Percentiles rank a stretch among this genome's conserved stretches.
phyloP scores from a whole-genome alignment of 2,113 vertebrate species.

The Motacilla tschutschensis region DNA sequence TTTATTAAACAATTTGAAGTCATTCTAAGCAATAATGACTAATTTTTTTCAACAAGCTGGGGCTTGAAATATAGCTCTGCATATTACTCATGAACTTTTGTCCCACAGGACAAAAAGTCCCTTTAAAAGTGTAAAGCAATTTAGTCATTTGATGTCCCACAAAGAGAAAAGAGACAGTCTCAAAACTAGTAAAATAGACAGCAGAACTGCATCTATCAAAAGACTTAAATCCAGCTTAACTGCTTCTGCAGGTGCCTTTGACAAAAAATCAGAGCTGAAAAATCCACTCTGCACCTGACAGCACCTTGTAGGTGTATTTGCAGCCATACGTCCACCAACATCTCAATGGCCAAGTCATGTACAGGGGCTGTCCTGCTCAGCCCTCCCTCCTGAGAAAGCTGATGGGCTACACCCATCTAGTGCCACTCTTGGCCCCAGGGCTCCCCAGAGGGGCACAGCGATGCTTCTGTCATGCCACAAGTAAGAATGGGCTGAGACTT shows the following conservation, averaged over 20 bases:
- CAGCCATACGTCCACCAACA: rapidly evolving
- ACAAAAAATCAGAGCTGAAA: neutral
- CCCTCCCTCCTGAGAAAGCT: neutral
- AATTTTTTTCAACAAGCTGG: neutral
- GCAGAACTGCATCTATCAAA: neutral
- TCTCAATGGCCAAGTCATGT: neutral
- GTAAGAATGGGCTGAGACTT: neutral
- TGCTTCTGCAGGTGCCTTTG: neutral
- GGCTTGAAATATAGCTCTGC: neutral
- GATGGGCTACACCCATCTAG: neutral
- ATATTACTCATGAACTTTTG: neutral
- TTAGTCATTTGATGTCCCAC: neutral
- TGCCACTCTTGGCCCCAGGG: neutral
- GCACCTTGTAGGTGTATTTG: neutral
- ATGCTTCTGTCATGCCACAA: neutral
- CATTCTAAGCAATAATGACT: neutral
- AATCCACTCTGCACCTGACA: neutral
- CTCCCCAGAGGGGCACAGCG: rapidly evolving
- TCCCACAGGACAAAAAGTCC: neutral
- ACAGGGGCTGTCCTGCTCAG: neutral
- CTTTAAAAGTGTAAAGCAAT: neutral
- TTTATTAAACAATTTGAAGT: neutral
- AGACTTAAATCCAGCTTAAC: neutral
- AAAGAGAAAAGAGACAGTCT: neutral
- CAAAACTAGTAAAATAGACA: neutral